phyloP scores from a whole-genome alignment of 2,888 invertebrate genomes.

The Scrobipalpa atriplicella region DNA sequence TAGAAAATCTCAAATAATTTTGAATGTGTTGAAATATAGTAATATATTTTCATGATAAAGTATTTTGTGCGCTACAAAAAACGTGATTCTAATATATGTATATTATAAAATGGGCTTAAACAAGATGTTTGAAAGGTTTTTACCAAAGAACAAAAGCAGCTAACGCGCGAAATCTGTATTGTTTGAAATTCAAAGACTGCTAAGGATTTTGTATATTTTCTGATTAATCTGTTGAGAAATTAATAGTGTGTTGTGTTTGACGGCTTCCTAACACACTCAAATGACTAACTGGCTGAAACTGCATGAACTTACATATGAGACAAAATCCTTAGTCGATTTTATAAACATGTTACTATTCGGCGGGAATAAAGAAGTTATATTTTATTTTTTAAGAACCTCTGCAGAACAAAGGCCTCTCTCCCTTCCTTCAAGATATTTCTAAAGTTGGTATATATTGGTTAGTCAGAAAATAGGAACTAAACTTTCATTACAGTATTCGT shows the following conservation, averaged over 20 bases:
- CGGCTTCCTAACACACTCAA: slow-evolving; percentile 30
- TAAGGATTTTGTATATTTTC: background rate
- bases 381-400: too few relatives aligned
- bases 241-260: slow-evolving; percentile 11
- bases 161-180: background rate
- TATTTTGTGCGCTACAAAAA: slow-evolving; percentile 8
- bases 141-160: too few relatives aligned
- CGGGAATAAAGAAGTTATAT: background rate
- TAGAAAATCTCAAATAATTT: slow-evolving; percentile 4
- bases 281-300: slow-evolving; percentile 34
- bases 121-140: too few relatives aligned
- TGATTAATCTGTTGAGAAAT: background rate
- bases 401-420: too few relatives aligned
- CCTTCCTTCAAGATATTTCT: too few relatives aligned
- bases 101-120: too few relatives aligned
- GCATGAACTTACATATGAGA: slow-evolving; percentile 1
- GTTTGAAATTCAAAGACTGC: background rate
- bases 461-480: too few relatives aligned
- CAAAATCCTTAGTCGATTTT: background rate
- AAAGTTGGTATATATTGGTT: too few relatives aligned
- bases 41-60: slow-evolving; percentile 5
- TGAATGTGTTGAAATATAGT: background rate
- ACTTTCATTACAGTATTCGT: too few relatives aligned
- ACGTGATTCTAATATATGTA: background rate
- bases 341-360: background rate